Conservation (phyloP, 2,113 vertebrate genomes). For the Myiagra hebetior region DNA sequence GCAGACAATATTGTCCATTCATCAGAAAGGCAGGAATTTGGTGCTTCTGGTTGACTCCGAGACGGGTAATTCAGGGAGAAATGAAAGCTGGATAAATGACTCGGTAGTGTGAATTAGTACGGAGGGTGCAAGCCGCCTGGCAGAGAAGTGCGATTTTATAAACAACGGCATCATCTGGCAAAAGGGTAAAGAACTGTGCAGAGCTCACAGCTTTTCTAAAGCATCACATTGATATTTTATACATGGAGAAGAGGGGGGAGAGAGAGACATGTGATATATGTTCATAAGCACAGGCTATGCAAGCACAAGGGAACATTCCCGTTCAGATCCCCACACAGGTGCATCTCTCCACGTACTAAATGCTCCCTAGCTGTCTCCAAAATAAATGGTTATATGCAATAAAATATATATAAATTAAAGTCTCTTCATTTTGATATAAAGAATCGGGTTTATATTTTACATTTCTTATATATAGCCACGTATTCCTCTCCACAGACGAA, state of each 20-base stretch:
- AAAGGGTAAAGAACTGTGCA: background rate
- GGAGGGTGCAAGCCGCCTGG: background rate
- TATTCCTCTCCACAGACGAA: background rate
- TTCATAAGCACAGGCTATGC: background rate
- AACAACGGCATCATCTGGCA: slow-evolving; percentile 24
- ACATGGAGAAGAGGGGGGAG: background rate
- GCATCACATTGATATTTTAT: background rate
- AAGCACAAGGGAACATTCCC: background rate
- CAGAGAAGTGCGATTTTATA: background rate
- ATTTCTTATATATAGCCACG: background rate
- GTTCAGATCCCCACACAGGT: background rate
- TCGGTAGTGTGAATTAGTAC: background rate
- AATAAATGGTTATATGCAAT: background rate
- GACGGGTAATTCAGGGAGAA: background rate
- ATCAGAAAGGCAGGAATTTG: slow-evolving; percentile 43
- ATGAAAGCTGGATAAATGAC: slow-evolving; percentile 5
- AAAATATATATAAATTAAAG: background rate
- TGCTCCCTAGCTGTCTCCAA: background rate
- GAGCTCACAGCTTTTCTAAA: background rate
- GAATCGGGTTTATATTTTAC: background rate
- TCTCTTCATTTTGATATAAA: background rate
- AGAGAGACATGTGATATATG: background rate
- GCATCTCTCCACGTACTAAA: background rate
- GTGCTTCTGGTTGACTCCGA: slow-evolving; percentile 20
- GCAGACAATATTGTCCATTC: slow-evolving; percentile 1